phyloP scores from a whole-genome alignment of 2,888 invertebrate genomes.

The Petrolisthes manimaculis region DNA sequence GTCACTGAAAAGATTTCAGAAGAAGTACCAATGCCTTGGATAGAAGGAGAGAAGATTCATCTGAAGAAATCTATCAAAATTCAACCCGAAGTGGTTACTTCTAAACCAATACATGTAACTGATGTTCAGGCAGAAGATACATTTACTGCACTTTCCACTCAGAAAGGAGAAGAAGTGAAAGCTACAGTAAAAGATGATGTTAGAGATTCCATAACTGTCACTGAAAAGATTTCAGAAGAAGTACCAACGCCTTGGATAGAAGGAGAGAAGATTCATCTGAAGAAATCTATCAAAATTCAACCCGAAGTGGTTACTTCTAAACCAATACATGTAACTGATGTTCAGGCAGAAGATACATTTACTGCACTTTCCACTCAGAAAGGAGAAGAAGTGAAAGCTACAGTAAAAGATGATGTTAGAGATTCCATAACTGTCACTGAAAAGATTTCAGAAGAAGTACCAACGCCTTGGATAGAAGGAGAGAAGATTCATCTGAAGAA shows the following conservation, averaged over 20 bases:
- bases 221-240: constrained; percentile 41
- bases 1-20: constrained; percentile 40
- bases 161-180: constrained; percentile 25
- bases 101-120: constrained; percentile 21
- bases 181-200: constrained; percentile 45
- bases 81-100: constrained; percentile 11
- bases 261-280: constrained; percentile 25
- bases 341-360: constrained; percentile 10
- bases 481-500: constrained; percentile 20
- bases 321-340: constrained; percentile 18
- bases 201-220: constrained; percentile 39
- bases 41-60: constrained; percentile 25
- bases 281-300: constrained; percentile 6
- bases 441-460: constrained; percentile 7
- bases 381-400: constrained; percentile 24
- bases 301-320: constrained; percentile 19
- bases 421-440: constrained; percentile 19
- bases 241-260: constrained; percentile 34
- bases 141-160: constrained; percentile 20
- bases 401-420: constrained; percentile 11
- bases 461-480: constrained; percentile 14
- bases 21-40: constrained; percentile 24
- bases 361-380: background rate
- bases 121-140: constrained; percentile 28
- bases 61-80: constrained; percentile 17